These are phyloP conservation scores for Camponotus vicinus DNA, from an alignment of 1,140 invertebrate genomes.

Conservation along the genomic window DNA sequence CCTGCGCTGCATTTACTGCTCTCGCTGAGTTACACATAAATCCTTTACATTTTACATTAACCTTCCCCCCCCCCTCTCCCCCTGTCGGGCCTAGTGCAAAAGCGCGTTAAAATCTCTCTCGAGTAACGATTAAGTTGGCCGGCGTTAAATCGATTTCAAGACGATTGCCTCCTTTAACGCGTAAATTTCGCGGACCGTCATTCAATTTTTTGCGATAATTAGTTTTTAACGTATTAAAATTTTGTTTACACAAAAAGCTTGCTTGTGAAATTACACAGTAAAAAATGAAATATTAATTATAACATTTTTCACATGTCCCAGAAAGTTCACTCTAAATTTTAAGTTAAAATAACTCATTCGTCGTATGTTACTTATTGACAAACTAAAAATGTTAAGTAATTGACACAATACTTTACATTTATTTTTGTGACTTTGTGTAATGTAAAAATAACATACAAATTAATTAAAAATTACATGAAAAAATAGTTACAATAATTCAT, in stretches of 20 bases:
- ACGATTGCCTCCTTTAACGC: neutral
- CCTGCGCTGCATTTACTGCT: slow-evolving; percentile 14
- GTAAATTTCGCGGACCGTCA: neutral
- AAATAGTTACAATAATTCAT: too few relatives aligned
- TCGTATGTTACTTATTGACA: too few relatives aligned
- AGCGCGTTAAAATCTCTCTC: slow-evolving; percentile 1
- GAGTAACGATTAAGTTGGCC: neutral
- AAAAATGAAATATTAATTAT: neutral
- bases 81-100: too few relatives aligned
- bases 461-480: too few relatives aligned
- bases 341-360: too few relatives aligned
- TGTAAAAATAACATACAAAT: too few relatives aligned
- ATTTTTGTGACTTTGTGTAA: too few relatives aligned
- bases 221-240: neutral
- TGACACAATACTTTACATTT: too few relatives aligned
- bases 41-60: slow-evolving; percentile 36
- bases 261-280: neutral
- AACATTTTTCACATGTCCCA: too few relatives aligned
- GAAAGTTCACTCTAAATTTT: too few relatives aligned
- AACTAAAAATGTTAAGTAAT: too few relatives aligned
- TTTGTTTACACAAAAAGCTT: neutral
- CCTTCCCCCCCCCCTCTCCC: too few relatives aligned
- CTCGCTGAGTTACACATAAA: slow-evolving; percentile 34
- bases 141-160: neutral
- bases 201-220: neutral